These are phyloP conservation scores for Pycnonotus jocosus DNA, from an alignment of 2,113 vertebrate species.

Conservation along the genomic window DNA sequence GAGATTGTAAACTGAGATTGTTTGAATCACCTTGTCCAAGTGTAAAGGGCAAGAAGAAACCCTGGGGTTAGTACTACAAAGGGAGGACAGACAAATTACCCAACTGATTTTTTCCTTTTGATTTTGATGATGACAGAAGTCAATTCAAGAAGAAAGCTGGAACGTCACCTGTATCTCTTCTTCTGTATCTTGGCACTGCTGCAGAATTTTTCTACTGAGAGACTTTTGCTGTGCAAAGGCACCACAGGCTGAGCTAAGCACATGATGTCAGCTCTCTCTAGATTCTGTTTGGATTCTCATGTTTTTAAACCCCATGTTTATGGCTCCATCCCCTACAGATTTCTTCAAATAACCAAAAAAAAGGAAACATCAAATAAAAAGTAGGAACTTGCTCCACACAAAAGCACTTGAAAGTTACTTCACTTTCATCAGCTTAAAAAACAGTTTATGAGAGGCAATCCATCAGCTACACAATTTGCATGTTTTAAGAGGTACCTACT, in stretches of 20 bases:
- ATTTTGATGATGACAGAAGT: not conserved
- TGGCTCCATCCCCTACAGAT: not conserved
- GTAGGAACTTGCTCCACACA: not conserved
- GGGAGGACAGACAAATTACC: not conserved
- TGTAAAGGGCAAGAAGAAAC: not conserved
- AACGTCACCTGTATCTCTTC: not conserved
- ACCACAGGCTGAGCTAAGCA: not conserved
- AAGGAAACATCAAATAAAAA: not conserved
- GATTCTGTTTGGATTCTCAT: not conserved
- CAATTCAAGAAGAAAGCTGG: not conserved
- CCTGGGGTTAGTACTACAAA: not conserved
- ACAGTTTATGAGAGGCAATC: not conserved
- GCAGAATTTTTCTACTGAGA: not conserved
- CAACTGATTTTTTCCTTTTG: not conserved
- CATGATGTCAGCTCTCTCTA: not conserved
- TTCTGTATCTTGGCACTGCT: not conserved
- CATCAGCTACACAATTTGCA: not conserved
- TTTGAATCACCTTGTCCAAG: not conserved
- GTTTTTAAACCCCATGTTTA: not conserved
- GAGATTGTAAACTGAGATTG: not conserved
- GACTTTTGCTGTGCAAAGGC: not conserved
- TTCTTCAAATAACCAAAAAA: not conserved
- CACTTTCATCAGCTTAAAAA: not conserved
- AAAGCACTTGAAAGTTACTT: not conserved
- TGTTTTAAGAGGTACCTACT: not conserved